Evolutionary conservation across 2,797 vertebrate species (phyloP), one percentile per base, ranked within the genome.

Genomic region (Catharus ustulatus): DNA sequence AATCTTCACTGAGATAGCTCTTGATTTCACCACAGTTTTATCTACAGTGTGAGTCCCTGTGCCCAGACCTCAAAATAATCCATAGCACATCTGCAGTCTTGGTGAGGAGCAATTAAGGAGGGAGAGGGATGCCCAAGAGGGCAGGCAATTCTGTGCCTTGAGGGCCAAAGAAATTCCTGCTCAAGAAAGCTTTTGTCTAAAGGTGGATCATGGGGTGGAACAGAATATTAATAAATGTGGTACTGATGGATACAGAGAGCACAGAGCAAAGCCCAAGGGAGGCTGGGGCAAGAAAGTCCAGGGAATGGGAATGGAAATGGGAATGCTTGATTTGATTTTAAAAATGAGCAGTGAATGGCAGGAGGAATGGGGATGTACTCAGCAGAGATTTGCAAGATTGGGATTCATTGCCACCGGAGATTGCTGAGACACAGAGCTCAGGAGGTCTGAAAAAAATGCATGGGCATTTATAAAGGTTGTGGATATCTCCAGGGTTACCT

Each of bases 391-490:
- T 12, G 6, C 52, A 36, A 54, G 61, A 27, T 2, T 84, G 74
- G 57, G 75, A 80, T 84, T 83, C 5, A 2, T 64, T 87, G 72
- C 68, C 55, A 78, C 1, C 0, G 0, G 64, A 83, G 62, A 89
- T 6, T 27, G 64, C 29, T 0, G 0, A 84, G 55, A 76, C 0
- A 0, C 58, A 76, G 58, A 40, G 58, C 26, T 91, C 69, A 78
- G 64, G n/a, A 85, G 45, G 45, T n/a, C 48, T 86, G 72, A 63
- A 87, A 86, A 80, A 82, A 93, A 58, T 6, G 18, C 55, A 62
- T 4, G 58, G 73, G 48, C 72, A 59, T 63, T 93, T 91, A 48
- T 52, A 85, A 85, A 85, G 76, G 58, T 40, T 85, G 79, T 87
- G 82, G 32, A 23, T 79, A 72, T 71, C 59, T 87, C 78, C 9